Evolutionary conservation across 2,113 vertebrate genomes (phyloP).

Genomic region (Pedetes capensis): DNA sequence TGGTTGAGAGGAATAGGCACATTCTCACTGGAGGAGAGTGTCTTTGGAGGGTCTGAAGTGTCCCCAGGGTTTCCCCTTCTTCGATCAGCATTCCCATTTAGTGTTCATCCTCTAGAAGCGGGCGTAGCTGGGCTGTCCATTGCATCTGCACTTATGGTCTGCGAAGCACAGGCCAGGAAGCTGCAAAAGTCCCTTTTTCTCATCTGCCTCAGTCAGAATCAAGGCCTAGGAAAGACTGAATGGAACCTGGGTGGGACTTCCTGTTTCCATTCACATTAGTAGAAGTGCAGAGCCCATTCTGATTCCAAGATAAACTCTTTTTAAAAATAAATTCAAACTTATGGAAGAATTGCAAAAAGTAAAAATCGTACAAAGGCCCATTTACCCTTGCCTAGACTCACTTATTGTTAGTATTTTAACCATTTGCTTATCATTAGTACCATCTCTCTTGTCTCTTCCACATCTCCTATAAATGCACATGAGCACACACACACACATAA

Average conservation of each 20-base stretch:
- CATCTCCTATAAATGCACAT: not conserved
- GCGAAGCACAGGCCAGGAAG: too few species aligned
- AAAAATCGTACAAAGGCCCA: not conserved
- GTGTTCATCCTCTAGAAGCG: not conserved
- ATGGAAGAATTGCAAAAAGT: not conserved
- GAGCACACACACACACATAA: too few species aligned
- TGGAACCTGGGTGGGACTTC: not conserved
- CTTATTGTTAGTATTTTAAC: not conserved
- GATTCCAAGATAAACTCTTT: not conserved
- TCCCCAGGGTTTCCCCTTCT: too few species aligned
- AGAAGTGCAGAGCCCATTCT: not conserved
- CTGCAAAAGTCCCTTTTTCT: not conserved
- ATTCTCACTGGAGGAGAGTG: too few species aligned
- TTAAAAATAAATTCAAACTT: not conserved
- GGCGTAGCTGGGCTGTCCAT: not conserved
- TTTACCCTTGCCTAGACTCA: not conserved
- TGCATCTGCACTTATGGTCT: not conserved
- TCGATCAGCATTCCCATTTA: too few species aligned
- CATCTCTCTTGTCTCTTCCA: not conserved
- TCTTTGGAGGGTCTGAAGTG: too few species aligned
- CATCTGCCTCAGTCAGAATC: not conserved
- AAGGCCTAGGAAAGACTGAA: not conserved
- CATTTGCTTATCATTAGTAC: not conserved
- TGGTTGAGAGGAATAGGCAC: not conserved
- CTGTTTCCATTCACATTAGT: not conserved